Percentiles rank a stretch among this genome's conserved stretches.
These are phyloP conservation scores for Drosophila oshimai DNA, from an alignment of 1,140 invertebrate species.

Conservation along the genomic window DNA sequence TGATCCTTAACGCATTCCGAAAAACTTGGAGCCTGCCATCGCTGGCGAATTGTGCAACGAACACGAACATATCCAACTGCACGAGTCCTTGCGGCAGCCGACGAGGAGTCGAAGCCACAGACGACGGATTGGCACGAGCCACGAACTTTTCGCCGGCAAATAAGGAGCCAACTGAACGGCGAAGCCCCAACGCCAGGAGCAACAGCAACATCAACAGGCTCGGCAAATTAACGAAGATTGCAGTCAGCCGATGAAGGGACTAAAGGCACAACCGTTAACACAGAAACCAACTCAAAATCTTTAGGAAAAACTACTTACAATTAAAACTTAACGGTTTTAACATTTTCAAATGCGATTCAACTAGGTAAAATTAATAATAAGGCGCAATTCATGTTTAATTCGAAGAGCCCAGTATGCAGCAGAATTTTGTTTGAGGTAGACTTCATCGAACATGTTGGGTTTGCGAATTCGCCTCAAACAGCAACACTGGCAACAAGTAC, in stretches of 20 bases:
- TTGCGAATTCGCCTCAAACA: constrained; percentile 62
- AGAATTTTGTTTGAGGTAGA: neutral
- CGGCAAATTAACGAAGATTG: constrained; percentile 41
- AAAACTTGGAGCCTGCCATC: constrained; percentile 59
- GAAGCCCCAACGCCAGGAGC: constrained; percentile 23
- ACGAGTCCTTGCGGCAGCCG: constrained; percentile 53
- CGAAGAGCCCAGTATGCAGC: neutral
- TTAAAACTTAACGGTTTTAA: neutral
- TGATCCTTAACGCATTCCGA: constrained; percentile 82
- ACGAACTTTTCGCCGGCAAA: constrained; percentile 32
- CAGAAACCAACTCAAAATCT: neutral
- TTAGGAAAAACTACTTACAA: neutral
- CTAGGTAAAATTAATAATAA: neutral
- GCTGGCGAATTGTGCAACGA: constrained; percentile 69
- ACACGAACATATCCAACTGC: constrained; percentile 71
- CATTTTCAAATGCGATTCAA: neutral
- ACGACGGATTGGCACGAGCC: constrained; percentile 40
- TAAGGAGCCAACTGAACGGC: constrained; percentile 22
- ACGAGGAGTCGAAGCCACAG: constrained; percentile 43
- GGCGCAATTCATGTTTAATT: too few species aligned
- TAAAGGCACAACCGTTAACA: constrained; percentile 28
- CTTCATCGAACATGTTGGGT: constrained; percentile 60
- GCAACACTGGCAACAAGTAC: constrained; percentile 67
- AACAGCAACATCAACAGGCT: constrained; percentile 27
- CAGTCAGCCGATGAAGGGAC: constrained; percentile 10